Base-by-base conservation (phyloP, 2,113 vertebrate genomes). In the Eurystomus gularis region DNA sequence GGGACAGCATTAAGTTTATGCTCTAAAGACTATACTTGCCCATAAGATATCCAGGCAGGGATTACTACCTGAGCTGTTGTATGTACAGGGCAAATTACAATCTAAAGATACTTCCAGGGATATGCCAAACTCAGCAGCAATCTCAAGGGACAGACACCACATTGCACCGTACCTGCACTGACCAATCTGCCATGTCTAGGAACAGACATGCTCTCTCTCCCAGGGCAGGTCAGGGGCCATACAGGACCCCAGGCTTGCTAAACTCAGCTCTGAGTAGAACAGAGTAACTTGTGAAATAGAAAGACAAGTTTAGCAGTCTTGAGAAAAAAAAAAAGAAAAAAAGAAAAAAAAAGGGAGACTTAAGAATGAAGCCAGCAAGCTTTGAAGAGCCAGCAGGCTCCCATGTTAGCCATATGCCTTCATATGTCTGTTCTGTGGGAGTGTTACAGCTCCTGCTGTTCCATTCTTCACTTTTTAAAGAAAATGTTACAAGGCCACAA, bases 391-490 rank as follows among this genome's bases (percentile, higher is more conserved):
- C 94, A 97, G 94, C 91, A 93, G 94, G 93, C 87, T 96, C 89
- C 95, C 91, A 91, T 96, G 97, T 97, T 81, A 93, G 92, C 95
- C 96, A 96, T 95, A 96, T 96, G 93, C 89, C 89, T 96, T 97
- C 96, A 42, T 90, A 95, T 95, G 90, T 93, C 94, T 95, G 84
- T 97, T 96, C 89, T 85, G 94, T 94, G 83, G 95, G 94, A 96
- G 95, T 95, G 94, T 95, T 96, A 93, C 82, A 95, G 88, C 83
- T 96, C 96, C 88, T 93, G 89, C 81, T 88, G 94, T 96, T 95
- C 87, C 79, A 89, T 92, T 91, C 90, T 88, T 91, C 91, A 82
- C 85, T 80, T 96, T 84, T 92, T 90, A 95, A 86, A 92, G 78
- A 79, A 93, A 93, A 96, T 90, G 96, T 90, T 97, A 86, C 82